phyloP scores from a whole-genome alignment of 2,113 vertebrate species.

The Coptodon bakossiorum region DNA sequence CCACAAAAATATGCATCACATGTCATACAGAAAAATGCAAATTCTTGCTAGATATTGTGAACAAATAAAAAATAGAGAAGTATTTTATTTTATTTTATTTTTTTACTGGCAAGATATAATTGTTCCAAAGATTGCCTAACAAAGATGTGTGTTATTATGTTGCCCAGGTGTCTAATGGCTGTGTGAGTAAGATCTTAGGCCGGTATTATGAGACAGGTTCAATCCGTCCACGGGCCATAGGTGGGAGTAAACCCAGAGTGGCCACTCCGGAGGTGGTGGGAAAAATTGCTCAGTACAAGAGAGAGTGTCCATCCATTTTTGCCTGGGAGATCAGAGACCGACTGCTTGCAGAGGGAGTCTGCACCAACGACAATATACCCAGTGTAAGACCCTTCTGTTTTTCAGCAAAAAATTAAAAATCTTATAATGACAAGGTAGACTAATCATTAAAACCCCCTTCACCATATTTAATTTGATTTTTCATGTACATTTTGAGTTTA shows the following conservation, averaged over 20 bases:
- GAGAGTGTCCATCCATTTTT: slow-evolving; percentile 99
- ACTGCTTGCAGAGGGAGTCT: slow-evolving; percentile 95
- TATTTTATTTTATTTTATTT: slow-evolving; percentile 22
- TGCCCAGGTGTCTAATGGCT: slow-evolving; percentile 97
- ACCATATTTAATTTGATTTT: neutral
- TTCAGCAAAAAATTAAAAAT: neutral
- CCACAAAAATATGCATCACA: neutral
- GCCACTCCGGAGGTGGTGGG: slow-evolving; percentile 97
- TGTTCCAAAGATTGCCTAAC: neutral
- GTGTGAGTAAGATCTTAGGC: slow-evolving; percentile 99
- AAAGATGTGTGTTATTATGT: slow-evolving; percentile 78
- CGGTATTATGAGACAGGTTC: slow-evolving; percentile 99
- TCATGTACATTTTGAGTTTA: neutral
- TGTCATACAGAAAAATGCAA: neutral
- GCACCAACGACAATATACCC: slow-evolving; percentile 99
- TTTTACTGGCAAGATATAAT: neutral
- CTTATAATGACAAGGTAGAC: neutral
- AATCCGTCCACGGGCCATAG: slow-evolving; percentile 97
- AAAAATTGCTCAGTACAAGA: slow-evolving; percentile 97
- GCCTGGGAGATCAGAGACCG: slow-evolving; percentile 99
- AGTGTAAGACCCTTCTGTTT: slow-evolving; percentile 81
- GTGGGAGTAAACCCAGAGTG: slow-evolving; percentile 97
- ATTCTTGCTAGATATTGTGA: neutral
- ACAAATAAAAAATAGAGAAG: neutral
- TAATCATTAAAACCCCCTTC: neutral